Conservation (phyloP, 2,888 invertebrate genomes). For the Caenorhabditis panamensis region DNA sequence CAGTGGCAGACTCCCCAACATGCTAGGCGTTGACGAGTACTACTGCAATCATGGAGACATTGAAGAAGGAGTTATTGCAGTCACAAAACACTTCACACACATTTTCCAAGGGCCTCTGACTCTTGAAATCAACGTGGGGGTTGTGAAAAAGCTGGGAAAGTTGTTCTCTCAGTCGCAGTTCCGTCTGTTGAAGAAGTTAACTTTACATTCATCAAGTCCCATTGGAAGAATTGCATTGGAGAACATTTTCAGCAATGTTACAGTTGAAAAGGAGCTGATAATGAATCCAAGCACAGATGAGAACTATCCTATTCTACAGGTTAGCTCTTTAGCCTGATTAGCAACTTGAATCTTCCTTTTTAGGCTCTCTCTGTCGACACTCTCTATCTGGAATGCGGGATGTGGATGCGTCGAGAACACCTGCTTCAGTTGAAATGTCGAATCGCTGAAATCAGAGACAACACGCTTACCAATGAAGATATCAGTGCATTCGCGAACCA, state of each 20-base stretch:
- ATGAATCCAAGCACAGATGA: slow-evolving; percentile 3
- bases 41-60: slow-evolving; percentile 7
- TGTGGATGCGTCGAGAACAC: slow-evolving; percentile 20
- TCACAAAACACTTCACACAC: slow-evolving; percentile 8
- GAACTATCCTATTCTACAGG: slow-evolving; percentile 17
- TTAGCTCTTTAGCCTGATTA: not conserved
- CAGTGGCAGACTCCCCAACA: not conserved
- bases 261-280: not conserved
- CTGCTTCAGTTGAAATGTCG: slow-evolving; percentile 24
- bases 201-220: too few relatives aligned
- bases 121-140: not conserved
- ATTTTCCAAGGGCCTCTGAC: slow-evolving; percentile 18
- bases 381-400: not conserved
- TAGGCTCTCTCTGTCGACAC: slow-evolving; percentile 25
- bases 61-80: slow-evolving; percentile 10
- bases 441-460: not conserved
- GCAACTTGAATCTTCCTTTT: not conserved
- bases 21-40: not conserved
- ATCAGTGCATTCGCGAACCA: slow-evolving; percentile 17
- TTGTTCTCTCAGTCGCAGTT: slow-evolving; percentile 3
- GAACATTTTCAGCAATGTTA: slow-evolving; percentile 12
- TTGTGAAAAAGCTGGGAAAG: not conserved
- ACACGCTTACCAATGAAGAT: slow-evolving; percentile 12
- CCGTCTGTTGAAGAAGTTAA: not conserved
- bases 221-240: not conserved